These are phyloP conservation scores for Pasiphila rectangulata DNA, from an alignment of 2,888 invertebrate species.

Conservation along the genomic window DNA sequence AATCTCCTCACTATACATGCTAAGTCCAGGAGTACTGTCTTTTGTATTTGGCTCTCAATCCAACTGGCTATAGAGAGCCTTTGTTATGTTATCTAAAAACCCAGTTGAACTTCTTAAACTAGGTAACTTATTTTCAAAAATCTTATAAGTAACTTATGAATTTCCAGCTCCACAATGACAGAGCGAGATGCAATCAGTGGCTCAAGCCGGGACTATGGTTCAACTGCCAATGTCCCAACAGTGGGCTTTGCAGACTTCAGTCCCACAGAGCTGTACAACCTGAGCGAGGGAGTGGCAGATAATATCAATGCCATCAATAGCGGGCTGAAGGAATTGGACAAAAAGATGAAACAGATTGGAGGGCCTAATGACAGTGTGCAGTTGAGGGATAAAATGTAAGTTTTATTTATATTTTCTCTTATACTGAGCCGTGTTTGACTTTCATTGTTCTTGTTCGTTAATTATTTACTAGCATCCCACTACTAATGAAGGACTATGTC, in stretches of 20 bases:
- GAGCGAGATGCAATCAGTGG: constrained; percentile 68
- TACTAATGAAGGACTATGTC: too few species aligned
- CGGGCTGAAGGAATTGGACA: constrained; percentile 86
- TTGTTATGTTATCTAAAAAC: too few species aligned
- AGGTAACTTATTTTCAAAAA: too few species aligned
- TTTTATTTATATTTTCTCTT: constrained; percentile 6
- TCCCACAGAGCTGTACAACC: constrained; percentile 87
- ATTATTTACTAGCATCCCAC: too few species aligned
- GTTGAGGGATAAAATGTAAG: constrained; percentile 70
- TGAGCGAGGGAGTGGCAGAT: constrained; percentile 90
- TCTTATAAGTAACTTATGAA: too few species aligned
- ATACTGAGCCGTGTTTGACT: background rate
- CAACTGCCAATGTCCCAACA: constrained; percentile 81
- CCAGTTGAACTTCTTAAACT: too few species aligned
- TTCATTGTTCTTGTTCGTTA: background rate
- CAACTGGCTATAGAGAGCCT: too few species aligned
- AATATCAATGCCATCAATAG: constrained; percentile 90
- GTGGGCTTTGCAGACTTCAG: constrained; percentile 86
- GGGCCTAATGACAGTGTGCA: constrained; percentile 86
- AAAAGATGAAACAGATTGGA: constrained; percentile 87
- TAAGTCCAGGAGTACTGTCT: too few species aligned
- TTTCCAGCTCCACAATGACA: constrained; percentile 50
- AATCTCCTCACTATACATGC: too few species aligned
- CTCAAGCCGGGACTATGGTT: constrained; percentile 66
- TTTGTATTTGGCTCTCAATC: too few species aligned